These are phyloP conservation scores for Lasioglossum villosulum DNA, from an alignment of 2,888 invertebrate species.

Conservation along the genomic window DNA sequence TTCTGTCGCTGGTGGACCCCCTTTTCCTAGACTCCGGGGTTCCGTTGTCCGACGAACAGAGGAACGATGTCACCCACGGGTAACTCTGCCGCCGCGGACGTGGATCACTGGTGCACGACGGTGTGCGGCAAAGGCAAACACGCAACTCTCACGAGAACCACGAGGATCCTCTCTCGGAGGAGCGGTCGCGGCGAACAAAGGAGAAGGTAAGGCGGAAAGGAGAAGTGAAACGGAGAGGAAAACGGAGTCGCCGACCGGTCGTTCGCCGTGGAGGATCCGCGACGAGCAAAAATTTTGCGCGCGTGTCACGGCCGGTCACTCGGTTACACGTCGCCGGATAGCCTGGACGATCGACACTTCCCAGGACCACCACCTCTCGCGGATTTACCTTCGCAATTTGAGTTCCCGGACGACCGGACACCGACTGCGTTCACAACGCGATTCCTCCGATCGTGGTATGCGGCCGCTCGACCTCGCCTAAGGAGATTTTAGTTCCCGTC, in stretches of 20 bases:
- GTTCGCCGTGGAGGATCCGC: neutral
- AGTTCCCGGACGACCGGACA: constrained; percentile 71
- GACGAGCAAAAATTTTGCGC: neutral
- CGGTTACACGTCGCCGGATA: neutral
- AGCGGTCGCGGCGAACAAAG: constrained; percentile 39
- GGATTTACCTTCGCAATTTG: constrained; percentile 38
- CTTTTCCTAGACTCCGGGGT: no score
- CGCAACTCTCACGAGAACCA: constrained; percentile 27
- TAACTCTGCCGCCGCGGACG: neutral
- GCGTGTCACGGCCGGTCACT: constrained; percentile 36
- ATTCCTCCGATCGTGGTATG: constrained; percentile 82
- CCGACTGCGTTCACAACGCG: constrained; percentile 79
- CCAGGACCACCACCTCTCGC: constrained; percentile 10
- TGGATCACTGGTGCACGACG: constrained; percentile 38
- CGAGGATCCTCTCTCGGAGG: constrained; percentile 41
- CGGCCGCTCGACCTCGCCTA: constrained; percentile 84
- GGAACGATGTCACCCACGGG: neutral
- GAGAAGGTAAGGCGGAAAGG: constrained; percentile 48
- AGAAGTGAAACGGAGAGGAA: constrained; percentile 55
- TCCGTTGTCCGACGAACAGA: neutral
- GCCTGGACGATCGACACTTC: neutral
- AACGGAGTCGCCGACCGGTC: constrained; percentile 35
- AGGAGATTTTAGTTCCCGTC: constrained; percentile 67
- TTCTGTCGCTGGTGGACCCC: neutral
- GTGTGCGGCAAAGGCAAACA: constrained; percentile 22